Base-by-base conservation (phyloP, 2,113 vertebrate species). In the Pimephales promelas region DNA sequence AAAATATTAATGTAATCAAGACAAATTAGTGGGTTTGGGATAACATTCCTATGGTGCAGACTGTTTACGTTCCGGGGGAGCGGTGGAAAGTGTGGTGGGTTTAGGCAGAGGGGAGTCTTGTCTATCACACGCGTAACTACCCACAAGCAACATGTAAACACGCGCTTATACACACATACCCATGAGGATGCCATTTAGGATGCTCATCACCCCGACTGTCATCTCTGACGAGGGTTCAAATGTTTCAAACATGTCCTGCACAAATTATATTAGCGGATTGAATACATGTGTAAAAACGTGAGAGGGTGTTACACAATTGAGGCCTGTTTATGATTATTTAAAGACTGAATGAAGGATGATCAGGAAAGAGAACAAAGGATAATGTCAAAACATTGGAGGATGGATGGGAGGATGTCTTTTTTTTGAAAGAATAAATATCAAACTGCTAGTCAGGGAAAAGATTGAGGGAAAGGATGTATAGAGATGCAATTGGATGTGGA, bases 1-100 rank as follows among this genome's bases (percentile, higher is more conserved):
- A 93, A 94, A 93, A 94, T 93, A 94, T 94, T 90, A 94, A 93
- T 93, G 93, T 80, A 94, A 94, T 94, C 91, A 92, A 80, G 90
- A 86, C 84, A 89, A 93, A 94, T 95, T 91, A 93, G 92, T 88
- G 79, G 79, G 88, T 91, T 91, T 88, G 76, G 90, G 92, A 92
- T 88, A 92, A 92, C 92, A 94, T 94, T 94, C 92, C 92, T 87
- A 85, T 61, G 90, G 90, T 13, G 66, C 56, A 10, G 80, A 84
- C 88, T 93, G 91, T 93, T 94, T 93, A 92, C 68, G 88, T 89
- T 89, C 10, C 74, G 87, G 73, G 66, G 81, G 79, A 88, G 86
- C 81, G 52, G 76, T 64, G 56, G 68, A 91, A 89, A 90, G 88
- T 85, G 87, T 84, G 87, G 85, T 86, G 61, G 62, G 73, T 62